Base-by-base conservation (phyloP, 2,888 invertebrate genomes). In the Caprella mutica region DNA sequence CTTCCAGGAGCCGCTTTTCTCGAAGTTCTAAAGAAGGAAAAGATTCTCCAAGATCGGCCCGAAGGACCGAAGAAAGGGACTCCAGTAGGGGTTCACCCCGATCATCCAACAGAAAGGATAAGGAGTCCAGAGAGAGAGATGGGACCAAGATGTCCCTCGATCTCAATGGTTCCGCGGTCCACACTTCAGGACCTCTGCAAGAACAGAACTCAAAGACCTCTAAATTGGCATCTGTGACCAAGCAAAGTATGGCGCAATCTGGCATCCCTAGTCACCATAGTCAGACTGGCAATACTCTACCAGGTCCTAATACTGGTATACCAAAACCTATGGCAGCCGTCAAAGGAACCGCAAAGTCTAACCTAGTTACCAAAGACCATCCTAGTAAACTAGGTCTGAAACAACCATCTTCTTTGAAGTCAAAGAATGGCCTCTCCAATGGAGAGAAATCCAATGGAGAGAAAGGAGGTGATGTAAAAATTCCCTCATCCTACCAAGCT, bases 301-400 rank as follows among this genome's bases (percentile, higher is more conserved):
- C 63, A 8, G 59, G 63, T 33, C 58, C 61, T 19, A 72, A 79
- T 66, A 78, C 85, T 5, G 86, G 86, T 19, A 85, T 91, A 67
- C 90, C 91, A 0, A 91, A 91, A 72, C 91, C 91, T 2, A 90
- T 89, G 42, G 89, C 90, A 8, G 86, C 90, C 57, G 86, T 92
- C 29, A 91, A 91, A 76, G 91, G 90, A 65, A 89, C 86, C 24
- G 84, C 84, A 63, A 89, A 90, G 57, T 52, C 64, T 14, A 56
- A 44, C 33, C 56, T 55, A 5, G 9, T 14, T 33, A 9, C 33
- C 33, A 33, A 9, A 8, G n/a, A n/a, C 60, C 52, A 26, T 58
- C 57, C 27, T 66, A 66, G 35, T 59, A 53, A 8, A 35, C 50
- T 21, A 44, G 30, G 2, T 43, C 56, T n/a, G 54, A 55, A n/a